Evolutionary conservation across 2,797 vertebrate genomes (phyloP), one percentile per base, ranked within the genome.

Genomic region (Intellagama lesueurii): DNA sequence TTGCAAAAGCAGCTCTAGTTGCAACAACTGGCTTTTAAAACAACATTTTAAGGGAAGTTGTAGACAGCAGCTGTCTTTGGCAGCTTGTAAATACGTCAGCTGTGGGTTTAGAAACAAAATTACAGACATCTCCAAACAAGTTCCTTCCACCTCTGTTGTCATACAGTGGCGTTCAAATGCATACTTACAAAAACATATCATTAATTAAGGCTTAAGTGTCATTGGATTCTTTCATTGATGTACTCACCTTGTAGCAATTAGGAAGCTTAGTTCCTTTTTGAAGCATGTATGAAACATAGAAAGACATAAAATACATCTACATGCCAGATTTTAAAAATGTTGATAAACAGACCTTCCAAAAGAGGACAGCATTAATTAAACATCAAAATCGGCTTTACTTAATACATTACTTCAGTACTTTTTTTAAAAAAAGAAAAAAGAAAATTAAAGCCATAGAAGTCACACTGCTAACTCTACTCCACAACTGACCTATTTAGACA

Each of bases 261-360:
- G 0, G 80, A 92, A 91, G 92, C 81, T 91, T 89, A 85, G 93
- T 70, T 96, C 96, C 96, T 94, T 91, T 90, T 87, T 12, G 94
- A 96, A 96, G 96, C 96, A 96, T 97, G 96, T 9, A 35, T 16
- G 5, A 92, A 94, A 95, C 92, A 96, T 2, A 96, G 85, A 40
- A 95, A 90, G 44, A 93, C 90, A 94, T 81, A 94, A 94, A 94
- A 93, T 92, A 96, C 73, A 86, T 47, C 32, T 32, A 35, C 86
- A 94, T 91, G 83, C 56, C 81, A 94, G n/a, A 49, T 93, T 95
- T 72, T 92, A 89, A 92, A 64, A 64, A 92, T 64, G 91, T 47
- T 73, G 80, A 89, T 91, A 81, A 95, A 40, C 16, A 66, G 88
- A 90, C 87, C 30, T 80, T 81, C 86, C 12, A 82, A 92, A 94